phyloP scores from a whole-genome alignment of 2,797 vertebrate species.

The Sternarchorhynchus goeldii region DNA sequence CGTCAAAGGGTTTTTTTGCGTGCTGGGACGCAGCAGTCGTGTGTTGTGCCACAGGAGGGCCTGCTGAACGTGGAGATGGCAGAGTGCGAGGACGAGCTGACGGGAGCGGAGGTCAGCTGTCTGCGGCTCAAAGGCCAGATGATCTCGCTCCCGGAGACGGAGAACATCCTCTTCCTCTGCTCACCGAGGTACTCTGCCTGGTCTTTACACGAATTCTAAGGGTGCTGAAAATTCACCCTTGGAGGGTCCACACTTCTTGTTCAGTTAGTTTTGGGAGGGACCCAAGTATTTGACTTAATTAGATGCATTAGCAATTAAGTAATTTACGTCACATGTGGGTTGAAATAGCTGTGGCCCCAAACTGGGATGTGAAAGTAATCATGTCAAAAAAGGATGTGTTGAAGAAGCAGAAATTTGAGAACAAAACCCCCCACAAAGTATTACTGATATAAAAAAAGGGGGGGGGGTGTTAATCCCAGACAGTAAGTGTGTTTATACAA shows the following conservation, averaged over 20 bases:
- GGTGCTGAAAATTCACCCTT: neutral
- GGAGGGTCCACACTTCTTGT: too few relatives aligned
- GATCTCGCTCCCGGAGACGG: constrained; percentile 98
- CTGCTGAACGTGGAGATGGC: constrained; percentile 93
- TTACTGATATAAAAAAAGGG: too few relatives aligned
- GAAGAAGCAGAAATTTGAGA: too few relatives aligned
- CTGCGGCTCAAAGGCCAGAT: constrained; percentile 97
- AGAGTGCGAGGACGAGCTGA: constrained; percentile 94
- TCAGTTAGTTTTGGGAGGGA: too few relatives aligned
- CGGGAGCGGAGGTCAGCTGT: constrained; percentile 96
- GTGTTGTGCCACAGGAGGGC: constrained; percentile 82
- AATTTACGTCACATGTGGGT: too few relatives aligned
- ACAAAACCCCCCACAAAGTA: too few relatives aligned
- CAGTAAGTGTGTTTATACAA: constrained; percentile 7
- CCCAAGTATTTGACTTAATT: too few relatives aligned
- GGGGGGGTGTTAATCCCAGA: neutral
- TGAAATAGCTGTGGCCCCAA: too few relatives aligned
- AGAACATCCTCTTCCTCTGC: constrained; percentile 98
- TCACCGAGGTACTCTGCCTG: constrained; percentile 87
- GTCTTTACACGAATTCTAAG: neutral
- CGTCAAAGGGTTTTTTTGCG: too few relatives aligned
- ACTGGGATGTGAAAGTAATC: too few relatives aligned
- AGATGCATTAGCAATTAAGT: too few relatives aligned
- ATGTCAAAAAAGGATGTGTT: too few relatives aligned
- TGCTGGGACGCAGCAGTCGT: constrained; percentile 12